Base-by-base conservation (phyloP, 1,140 invertebrate genomes). In the Chionoecetes opilio region DNA sequence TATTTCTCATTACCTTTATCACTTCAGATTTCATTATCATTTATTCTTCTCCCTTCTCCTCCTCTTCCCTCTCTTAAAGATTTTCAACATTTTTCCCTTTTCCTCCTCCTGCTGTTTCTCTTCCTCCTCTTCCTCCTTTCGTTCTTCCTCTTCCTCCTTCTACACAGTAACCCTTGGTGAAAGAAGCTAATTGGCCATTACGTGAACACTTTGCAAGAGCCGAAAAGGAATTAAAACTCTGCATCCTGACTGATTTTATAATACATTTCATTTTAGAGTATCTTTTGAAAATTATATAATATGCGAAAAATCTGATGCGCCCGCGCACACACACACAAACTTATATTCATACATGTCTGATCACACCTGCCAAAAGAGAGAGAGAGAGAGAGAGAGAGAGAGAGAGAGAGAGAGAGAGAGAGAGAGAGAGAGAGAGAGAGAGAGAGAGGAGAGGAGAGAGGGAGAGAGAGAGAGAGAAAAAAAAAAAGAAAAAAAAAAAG, bases 141-240 rank as follows among this genome's bases (percentile, higher is more conserved):
- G 21, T 21, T 75, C 63, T 26, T 75, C 63, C n/a, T 75, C 63
- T 26, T 75, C 63, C 63, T 75, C 9, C 63, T 75, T 1, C 63
- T 75, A 17, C n/a, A n/a, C 63, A 17, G 63, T 75, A 75, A n/a
- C 63, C n/a, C 63, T 75, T 75, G 21, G n/a, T 75, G 63, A 75
- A n/a, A 26, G 21, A 75, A 75, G 63, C n/a, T 75, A 75, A 75
- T 75, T 75, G 63, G 63, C n/a, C 63, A 75, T 75, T 75, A 75
- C 63, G 63, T n/a, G 63, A 75, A 75, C n/a, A 75, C 63, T 75
- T 75, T 75, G 21, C 26, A 17, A n/a, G 63, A 75, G 11, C n/a
- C 63, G 21, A 75, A 75, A 26, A 75, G n/a, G 63, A n/a, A 75
- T 75, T 75, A 75, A 75, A 75, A 75, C 63, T 75, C 63, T n/a